Conservation (phyloP, 2,888 invertebrate species). For the Acronicta alni region DNA sequence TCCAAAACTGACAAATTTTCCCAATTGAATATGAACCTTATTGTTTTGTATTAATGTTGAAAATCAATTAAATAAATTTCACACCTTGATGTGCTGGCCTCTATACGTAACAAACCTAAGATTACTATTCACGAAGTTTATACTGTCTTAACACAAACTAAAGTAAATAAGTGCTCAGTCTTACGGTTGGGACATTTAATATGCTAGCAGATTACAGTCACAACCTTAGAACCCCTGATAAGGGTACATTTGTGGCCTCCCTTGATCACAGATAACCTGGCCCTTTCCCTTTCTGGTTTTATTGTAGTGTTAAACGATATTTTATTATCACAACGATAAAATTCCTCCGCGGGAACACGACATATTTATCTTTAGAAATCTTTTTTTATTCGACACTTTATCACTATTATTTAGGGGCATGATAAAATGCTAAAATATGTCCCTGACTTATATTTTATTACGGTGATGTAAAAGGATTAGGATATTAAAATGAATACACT, state of each 20-base stretch:
- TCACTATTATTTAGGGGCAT: slow-evolving; percentile 82
- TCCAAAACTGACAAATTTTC: no score
- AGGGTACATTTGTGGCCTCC: slow-evolving; percentile 66
- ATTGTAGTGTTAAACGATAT: slow-evolving; percentile 82
- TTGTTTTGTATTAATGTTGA: no score
- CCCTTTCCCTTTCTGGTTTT: slow-evolving; percentile 67
- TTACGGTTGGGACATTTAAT: slow-evolving; percentile 41
- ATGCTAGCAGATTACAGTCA: slow-evolving; percentile 51
- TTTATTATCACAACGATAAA: slow-evolving; percentile 83
- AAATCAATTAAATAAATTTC: no score
- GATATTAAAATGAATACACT: slow-evolving; percentile 44
- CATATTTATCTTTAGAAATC: slow-evolving; percentile 78
- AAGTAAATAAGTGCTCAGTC: slow-evolving; percentile 40
- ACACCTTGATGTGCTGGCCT: no score
- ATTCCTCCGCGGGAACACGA: slow-evolving; percentile 67
- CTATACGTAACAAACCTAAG: no score
- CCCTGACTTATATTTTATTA: slow-evolving; percentile 54
- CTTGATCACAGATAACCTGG: slow-evolving; percentile 70
- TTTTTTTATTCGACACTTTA: slow-evolving; percentile 82
- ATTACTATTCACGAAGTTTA: not conserved
- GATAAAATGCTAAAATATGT: slow-evolving; percentile 75
- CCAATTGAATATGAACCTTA: no score
- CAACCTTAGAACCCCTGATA: slow-evolving; percentile 57
- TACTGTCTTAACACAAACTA: slow-evolving; percentile 1
- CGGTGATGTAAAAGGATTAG: slow-evolving; percentile 50